phyloP scores from a whole-genome alignment of 1,140 invertebrate genomes.

The Drosophila neocordata region DNA sequence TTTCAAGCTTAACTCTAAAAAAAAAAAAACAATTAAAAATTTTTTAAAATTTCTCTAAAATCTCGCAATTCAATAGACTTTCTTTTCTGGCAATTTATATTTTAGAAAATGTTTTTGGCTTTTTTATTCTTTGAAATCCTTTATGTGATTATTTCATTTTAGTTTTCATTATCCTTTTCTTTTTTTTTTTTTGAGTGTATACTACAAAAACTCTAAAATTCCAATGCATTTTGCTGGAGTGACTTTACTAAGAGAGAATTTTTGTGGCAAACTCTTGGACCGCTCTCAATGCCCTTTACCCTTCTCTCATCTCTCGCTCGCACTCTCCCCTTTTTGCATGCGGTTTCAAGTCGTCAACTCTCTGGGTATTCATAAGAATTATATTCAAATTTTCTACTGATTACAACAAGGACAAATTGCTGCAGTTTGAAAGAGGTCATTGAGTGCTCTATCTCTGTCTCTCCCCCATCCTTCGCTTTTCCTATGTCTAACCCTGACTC shows the following conservation, averaged over 20 bases:
- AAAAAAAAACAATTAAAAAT: too few relatives aligned
- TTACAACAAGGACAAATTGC: conserved; percentile 28
- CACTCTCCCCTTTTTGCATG: conserved; percentile 49
- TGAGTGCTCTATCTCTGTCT: not conserved
- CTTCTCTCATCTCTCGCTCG: not conserved
- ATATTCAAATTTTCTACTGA: conserved; percentile 70
- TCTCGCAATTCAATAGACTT: too few relatives aligned
- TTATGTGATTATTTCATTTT: too few relatives aligned
- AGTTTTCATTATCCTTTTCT: too few relatives aligned
- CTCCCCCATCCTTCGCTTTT: not conserved
- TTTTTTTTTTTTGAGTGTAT: not conserved
- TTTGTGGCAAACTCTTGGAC: not conserved
- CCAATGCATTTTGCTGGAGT: conserved; percentile 1
- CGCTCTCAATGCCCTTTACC: not conserved
- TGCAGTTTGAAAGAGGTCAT: conserved; percentile 6
- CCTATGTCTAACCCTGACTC: conserved; percentile 1
- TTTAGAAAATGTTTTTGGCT: too few relatives aligned
- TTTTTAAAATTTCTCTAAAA: too few relatives aligned
- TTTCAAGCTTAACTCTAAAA: too few relatives aligned
- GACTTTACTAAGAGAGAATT: conserved; percentile 3
- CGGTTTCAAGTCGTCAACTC: conserved; percentile 49
- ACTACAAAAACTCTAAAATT: not conserved
- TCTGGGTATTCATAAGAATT: conserved; percentile 65
- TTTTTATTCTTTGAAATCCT: too few relatives aligned
- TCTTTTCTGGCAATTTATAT: too few relatives aligned